Evolutionary conservation across 2,113 vertebrate species (phyloP).

Genomic region (Sula dactylatra): DNA sequence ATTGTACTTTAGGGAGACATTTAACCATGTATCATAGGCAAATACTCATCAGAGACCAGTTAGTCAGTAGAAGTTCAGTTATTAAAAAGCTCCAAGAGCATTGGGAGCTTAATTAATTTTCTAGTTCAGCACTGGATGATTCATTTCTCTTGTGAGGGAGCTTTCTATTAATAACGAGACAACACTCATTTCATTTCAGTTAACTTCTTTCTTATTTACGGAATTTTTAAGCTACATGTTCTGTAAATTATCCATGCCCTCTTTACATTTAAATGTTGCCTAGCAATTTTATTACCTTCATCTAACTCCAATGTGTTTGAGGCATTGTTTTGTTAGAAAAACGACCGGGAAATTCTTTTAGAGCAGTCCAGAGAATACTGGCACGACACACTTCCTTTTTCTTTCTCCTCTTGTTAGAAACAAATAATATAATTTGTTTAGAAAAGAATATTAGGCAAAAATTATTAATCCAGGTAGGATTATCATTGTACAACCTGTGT

Average conservation of each 20-base stretch:
- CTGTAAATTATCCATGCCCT: constrained; percentile 21
- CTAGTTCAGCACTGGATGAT: neutral
- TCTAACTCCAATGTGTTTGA: neutral
- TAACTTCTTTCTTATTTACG: constrained; percentile 40
- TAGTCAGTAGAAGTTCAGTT: neutral
- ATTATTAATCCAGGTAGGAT: neutral
- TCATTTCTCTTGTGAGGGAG: constrained; percentile 16
- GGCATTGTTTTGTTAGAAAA: constrained; percentile 26
- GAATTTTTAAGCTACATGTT: constrained; percentile 19
- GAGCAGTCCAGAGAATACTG: neutral
- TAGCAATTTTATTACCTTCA: constrained; percentile 20
- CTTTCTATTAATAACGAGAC: constrained; percentile 2
- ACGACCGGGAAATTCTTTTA: neutral
- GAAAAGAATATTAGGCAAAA: neutral
- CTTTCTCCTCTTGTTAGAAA: neutral
- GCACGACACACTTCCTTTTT: neutral
- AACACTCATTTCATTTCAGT: constrained; percentile 28
- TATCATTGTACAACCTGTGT: neutral
- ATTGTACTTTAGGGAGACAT: neutral
- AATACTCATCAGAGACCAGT: neutral
- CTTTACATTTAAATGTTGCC: constrained; percentile 4
- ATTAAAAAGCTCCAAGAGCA: neutral
- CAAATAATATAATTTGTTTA: neutral
- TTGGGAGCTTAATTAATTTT: constrained; percentile 1
- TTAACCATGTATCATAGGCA: neutral